Percentiles rank a stretch among this genome's conserved stretches.
Conservation (phyloP, 2,797 vertebrate species). For the Chrosomus eos region DNA sequence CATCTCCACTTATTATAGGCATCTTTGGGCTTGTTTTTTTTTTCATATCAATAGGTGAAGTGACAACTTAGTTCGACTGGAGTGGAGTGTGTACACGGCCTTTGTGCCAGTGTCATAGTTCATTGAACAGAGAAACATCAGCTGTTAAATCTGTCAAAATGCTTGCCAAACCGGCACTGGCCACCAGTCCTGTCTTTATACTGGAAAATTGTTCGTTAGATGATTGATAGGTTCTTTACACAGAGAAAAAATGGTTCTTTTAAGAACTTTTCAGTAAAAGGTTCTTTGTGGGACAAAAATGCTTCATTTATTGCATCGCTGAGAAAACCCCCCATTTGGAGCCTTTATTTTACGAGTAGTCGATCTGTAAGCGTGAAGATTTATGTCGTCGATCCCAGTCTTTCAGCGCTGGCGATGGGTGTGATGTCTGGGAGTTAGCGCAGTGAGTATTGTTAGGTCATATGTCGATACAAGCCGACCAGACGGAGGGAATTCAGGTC, state of each 20-base stretch:
- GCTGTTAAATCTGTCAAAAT: no score
- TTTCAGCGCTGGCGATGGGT: constrained; percentile 6
- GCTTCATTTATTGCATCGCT: not conserved
- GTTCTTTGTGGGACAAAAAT: not conserved
- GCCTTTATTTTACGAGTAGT: not conserved
- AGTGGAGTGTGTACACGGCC: no score
- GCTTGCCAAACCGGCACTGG: no score
- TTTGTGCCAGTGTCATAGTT: no score
- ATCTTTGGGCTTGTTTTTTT: no score
- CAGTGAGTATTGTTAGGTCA: not conserved
- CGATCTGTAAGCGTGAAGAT: not conserved
- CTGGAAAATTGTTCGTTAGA: not conserved
- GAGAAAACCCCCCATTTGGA: not conserved
- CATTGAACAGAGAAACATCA: no score
- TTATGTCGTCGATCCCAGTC: not conserved
- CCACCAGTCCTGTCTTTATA: not conserved
- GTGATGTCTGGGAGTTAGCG: constrained; percentile 7
- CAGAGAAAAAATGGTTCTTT: not conserved
- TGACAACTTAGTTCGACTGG: no score
- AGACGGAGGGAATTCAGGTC: constrained; percentile 25
- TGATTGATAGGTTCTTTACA: not conserved
- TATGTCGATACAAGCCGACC: constrained; percentile 11
- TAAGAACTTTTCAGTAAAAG: not conserved
- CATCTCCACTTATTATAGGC: no score
- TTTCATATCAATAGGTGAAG: no score